These are phyloP conservation scores for Pammene aurita DNA, from an alignment of 2,888 invertebrate genomes.

Conservation along the genomic window DNA sequence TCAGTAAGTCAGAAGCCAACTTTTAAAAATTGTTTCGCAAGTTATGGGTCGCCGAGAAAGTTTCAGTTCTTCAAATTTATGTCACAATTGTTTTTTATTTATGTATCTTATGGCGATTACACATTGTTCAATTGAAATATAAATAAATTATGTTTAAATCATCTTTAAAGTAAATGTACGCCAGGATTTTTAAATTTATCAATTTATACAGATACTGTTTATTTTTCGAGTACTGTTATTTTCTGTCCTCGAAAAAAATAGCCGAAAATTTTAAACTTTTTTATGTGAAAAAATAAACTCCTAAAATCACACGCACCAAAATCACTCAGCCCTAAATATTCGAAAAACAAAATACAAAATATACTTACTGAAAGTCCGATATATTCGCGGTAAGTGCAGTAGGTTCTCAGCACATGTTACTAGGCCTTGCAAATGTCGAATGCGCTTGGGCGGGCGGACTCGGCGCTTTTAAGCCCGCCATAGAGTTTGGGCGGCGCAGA, in stretches of 20 bases:
- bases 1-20: not conserved
- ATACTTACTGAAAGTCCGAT: conserved; percentile 39
- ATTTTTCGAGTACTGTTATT: too few species aligned
- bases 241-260: not conserved
- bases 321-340: not conserved
- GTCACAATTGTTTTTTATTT: not conserved
- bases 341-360: not conserved
- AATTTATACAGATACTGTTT: too few species aligned
- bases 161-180: not conserved
- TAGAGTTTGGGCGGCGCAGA: conserved; percentile 56
- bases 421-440: conserved; percentile 55
- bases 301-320: not conserved
- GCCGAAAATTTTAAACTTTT: not conserved
- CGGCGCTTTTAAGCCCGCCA: conserved; percentile 72
- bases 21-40: not conserved
- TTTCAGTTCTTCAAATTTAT: not conserved
- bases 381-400: conserved; percentile 11
- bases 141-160: too few species aligned
- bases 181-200: too few species aligned
- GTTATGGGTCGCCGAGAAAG: not conserved
- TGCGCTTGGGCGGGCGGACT: conserved; percentile 70
- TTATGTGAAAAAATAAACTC: not conserved
- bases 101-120: too few species aligned
- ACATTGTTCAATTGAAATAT: too few species aligned
- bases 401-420: conserved; percentile 51